Conservation (phyloP, 2,888 invertebrate species). For the Philonicus albiceps region DNA sequence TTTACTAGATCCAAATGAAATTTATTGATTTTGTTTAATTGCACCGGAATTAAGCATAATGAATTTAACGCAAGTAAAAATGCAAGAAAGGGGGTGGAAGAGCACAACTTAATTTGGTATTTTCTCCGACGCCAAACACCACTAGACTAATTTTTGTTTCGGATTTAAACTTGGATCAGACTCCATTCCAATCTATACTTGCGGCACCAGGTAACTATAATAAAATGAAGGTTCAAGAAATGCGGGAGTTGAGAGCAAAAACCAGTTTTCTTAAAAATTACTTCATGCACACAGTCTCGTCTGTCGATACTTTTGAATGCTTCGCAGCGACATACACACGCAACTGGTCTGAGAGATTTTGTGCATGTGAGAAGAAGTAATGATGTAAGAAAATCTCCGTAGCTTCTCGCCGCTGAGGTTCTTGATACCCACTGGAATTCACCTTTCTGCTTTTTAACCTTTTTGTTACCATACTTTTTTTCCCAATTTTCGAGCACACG, state of each 20-base stretch:
- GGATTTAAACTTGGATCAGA: constrained; percentile 60
- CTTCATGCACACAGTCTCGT: not conserved
- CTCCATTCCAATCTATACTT: constrained; percentile 36
- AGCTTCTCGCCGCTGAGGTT: constrained; percentile 27
- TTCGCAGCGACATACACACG: not conserved
- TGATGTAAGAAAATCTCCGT: constrained; percentile 40
- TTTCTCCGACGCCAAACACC: constrained; percentile 62
- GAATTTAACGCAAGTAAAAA: not conserved
- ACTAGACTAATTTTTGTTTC: constrained; percentile 63
- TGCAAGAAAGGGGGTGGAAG: constrained; percentile 21
- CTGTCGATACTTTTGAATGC: not conserved
- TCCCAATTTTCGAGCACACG: constrained; percentile 32
- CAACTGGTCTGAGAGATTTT: constrained; percentile 11
- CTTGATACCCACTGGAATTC: constrained; percentile 37
- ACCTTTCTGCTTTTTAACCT: constrained; percentile 12
- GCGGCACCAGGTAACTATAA: constrained; percentile 35
- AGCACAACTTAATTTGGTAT: constrained; percentile 54
- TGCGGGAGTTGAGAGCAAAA: constrained; percentile 44
- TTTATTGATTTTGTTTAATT: not conserved
- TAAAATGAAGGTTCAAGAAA: constrained; percentile 42
- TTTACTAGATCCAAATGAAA: not conserved
- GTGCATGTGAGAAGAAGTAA: constrained; percentile 22
- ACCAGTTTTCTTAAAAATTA: constrained; percentile 29
- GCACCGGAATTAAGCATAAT: not conserved
- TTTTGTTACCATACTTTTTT: constrained; percentile 33